A percentile compares a stretch with the other conserved stretches of the same genome.
These are phyloP conservation scores for Tolmerus cingulatus DNA, from an alignment of 2,888 invertebrate species.

Conservation along the genomic window DNA sequence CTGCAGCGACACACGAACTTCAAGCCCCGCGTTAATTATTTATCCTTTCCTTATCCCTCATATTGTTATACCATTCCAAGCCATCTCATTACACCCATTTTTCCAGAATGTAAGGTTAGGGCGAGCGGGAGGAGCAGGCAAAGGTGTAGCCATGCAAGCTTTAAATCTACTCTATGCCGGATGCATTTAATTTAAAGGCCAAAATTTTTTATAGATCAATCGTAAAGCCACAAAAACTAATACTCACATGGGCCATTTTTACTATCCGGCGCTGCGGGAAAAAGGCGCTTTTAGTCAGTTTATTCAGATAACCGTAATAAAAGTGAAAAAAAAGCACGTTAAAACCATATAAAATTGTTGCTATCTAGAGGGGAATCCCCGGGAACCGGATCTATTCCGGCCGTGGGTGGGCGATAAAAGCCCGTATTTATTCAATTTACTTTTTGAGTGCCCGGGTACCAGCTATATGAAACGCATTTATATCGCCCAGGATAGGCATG, in stretches of 20 bases:
- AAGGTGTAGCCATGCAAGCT: not conserved
- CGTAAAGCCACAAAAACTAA: conserved; percentile 53
- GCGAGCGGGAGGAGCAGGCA: not conserved
- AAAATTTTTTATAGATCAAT: not conserved
- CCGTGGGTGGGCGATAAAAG: not conserved
- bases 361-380: not conserved
- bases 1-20: not conserved
- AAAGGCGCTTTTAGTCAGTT: conserved; percentile 42
- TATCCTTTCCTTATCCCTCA: not conserved
- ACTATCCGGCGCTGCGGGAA: conserved; percentile 83
- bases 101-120: not conserved
- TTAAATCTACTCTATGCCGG: not conserved
- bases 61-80: not conserved
- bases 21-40: not conserved
- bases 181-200: conserved; percentile 14
- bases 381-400: not conserved
- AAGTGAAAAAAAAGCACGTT: not conserved
- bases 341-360: not conserved
- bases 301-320: not conserved
- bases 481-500: not conserved
- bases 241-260: conserved; percentile 90
- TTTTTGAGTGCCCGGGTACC: not conserved
- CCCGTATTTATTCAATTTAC: not conserved
- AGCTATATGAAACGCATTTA: not conserved
- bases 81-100: not conserved